A percentile compares a stretch with the other conserved stretches of the same genome.
These are phyloP conservation scores for Geococcyx californianus DNA, from an alignment of 2,113 vertebrate genomes.

Conservation along the genomic window DNA sequence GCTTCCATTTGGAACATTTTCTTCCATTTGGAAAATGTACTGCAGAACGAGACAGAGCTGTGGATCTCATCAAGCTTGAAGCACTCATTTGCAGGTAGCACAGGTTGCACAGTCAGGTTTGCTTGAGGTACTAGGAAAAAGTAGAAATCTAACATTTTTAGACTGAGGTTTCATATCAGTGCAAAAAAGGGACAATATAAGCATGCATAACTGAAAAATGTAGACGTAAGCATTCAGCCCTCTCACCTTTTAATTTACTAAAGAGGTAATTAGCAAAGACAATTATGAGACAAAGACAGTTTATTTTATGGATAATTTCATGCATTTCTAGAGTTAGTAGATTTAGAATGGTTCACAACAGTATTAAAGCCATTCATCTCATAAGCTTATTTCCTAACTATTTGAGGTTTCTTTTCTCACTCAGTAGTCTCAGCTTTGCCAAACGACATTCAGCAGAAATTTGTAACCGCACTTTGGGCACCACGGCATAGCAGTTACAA, in stretches of 20 bases:
- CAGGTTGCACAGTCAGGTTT: not conserved
- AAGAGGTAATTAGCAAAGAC: slow-evolving; percentile 24
- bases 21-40: not conserved
- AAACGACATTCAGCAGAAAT: not conserved
- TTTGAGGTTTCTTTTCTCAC: not conserved
- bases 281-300: slow-evolving; percentile 9
- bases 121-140: not conserved
- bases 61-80: not conserved
- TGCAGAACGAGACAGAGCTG: not conserved
- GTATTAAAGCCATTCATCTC: not conserved
- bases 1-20: not conserved
- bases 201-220: not conserved
- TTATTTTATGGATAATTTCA: slow-evolving; percentile 7
- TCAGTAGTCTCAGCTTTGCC: not conserved
- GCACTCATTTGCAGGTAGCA: not conserved
- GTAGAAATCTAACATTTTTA: not conserved
- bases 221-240: not conserved
- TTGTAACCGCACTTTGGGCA: not conserved
- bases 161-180: not conserved
- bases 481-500: not conserved
- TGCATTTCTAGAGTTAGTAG: not conserved
- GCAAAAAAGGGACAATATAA: not conserved
- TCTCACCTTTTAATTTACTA: slow-evolving; percentile 30
- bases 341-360: slow-evolving; percentile 1
- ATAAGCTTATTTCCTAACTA: not conserved